Conservation (phyloP, 2,888 invertebrate species). For the Ferrisia virgata region DNA sequence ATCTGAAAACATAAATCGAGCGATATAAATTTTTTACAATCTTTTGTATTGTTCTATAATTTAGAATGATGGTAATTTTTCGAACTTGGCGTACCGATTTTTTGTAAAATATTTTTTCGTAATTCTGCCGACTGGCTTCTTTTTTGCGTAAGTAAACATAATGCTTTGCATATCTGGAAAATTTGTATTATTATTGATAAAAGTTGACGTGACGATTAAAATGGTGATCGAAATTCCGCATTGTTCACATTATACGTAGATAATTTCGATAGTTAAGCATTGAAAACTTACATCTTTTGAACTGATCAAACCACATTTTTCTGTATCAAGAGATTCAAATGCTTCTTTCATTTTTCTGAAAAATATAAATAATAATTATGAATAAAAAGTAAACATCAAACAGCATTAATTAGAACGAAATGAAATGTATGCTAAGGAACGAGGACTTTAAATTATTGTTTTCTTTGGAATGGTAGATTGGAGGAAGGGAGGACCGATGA, state of each 20-base stretch:
- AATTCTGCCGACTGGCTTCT: conserved; percentile 37
- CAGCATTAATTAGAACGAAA: background rate
- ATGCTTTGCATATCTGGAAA: conserved; percentile 33
- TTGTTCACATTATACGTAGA: too few relatives aligned
- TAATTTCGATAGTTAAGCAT: too few relatives aligned
- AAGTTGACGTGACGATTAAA: too few relatives aligned
- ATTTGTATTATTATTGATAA: background rate
- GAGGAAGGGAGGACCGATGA: too few relatives aligned
- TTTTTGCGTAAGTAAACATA: conserved; percentile 38
- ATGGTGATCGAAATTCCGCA: background rate
- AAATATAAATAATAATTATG: too few relatives aligned
- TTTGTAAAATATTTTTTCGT: conserved; percentile 33
- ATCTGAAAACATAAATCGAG: background rate
- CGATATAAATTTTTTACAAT: background rate
- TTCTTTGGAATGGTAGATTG: too few relatives aligned
- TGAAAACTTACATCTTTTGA: conserved; percentile 60
- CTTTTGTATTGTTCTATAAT: background rate
- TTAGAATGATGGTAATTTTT: too few relatives aligned
- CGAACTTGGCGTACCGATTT: background rate
- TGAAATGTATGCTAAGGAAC: background rate
- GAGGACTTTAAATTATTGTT: too few relatives aligned
- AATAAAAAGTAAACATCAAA: background rate
- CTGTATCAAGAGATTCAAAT: conserved; percentile 71
- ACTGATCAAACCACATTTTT: conserved; percentile 61
- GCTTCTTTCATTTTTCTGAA: conserved; percentile 59